Evolutionary conservation across 2,797 vertebrate species (phyloP).

Genomic region (Prionace glauca): DNA sequence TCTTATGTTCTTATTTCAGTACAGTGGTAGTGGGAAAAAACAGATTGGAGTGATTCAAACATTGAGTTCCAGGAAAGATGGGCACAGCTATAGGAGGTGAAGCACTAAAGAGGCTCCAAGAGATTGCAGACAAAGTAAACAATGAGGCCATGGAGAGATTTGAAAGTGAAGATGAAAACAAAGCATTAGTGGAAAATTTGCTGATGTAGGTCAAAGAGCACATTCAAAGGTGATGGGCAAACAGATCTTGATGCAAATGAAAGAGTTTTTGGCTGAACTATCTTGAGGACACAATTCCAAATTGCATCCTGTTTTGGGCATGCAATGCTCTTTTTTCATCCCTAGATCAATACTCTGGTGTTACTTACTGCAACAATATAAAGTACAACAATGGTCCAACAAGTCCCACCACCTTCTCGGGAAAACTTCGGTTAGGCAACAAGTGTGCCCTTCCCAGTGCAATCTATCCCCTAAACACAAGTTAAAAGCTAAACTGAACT

Average conservation of each 20-base stretch:
- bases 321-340: background rate
- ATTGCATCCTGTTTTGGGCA: background rate
- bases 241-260: too few species aligned
- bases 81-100: too few species aligned
- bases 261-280: too few species aligned
- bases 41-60: too few species aligned
- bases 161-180: background rate
- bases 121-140: too few species aligned
- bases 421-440: background rate
- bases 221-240: background rate
- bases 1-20: too few species aligned
- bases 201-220: background rate
- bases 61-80: too few species aligned
- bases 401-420: background rate
- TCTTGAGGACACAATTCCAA: too few species aligned
- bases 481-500: background rate
- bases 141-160: background rate
- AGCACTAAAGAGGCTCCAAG: too few species aligned
- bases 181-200: background rate
- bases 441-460: background rate
- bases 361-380: background rate
- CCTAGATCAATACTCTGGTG: background rate
- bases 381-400: background rate
- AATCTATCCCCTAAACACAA: background rate
- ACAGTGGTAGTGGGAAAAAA: too few species aligned